Conservation (phyloP, 2,888 invertebrate species). For the Syrphus vitripennis region DNA sequence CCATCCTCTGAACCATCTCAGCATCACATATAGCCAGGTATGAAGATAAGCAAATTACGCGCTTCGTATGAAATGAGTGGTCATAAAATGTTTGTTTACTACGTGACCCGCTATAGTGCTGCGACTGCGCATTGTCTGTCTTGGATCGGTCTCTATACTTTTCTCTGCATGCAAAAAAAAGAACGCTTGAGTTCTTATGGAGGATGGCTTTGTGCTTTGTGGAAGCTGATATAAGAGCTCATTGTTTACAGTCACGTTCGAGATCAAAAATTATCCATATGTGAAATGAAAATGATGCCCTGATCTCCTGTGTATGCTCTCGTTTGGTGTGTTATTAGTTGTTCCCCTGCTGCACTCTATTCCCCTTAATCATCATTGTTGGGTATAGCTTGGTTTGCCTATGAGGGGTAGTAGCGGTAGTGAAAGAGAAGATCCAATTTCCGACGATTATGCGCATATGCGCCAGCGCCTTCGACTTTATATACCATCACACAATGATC, state of each 20-base stretch:
- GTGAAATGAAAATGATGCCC: slow-evolving; percentile 74
- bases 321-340: slow-evolving; percentile 67
- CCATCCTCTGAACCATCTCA: neutral
- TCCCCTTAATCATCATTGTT: neutral
- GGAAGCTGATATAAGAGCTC: slow-evolving; percentile 28
- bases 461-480: slow-evolving; percentile 3
- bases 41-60: slow-evolving; percentile 64
- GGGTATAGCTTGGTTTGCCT: neutral
- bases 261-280: slow-evolving; percentile 74
- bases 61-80: slow-evolving; percentile 68
- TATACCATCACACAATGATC: slow-evolving; percentile 8
- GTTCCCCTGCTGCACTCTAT: neutral
- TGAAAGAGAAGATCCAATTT: slow-evolving; percentile 61
- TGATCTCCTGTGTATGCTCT: slow-evolving; percentile 60
- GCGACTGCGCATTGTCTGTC: slow-evolving; percentile 32
- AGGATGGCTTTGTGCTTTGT: neutral
- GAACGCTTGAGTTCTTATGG: neutral
- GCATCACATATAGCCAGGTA: neutral
- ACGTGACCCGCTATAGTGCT: slow-evolving; percentile 77
- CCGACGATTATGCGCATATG: slow-evolving; percentile 62
- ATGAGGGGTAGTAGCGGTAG: slow-evolving; percentile 7
- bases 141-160: neutral
- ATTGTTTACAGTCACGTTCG: slow-evolving; percentile 73
- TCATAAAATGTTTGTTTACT: slow-evolving; percentile 81
- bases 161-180: neutral